A percentile compares a stretch with the other conserved stretches of the same genome.
These are phyloP conservation scores for Gadus macrocephalus DNA, from an alignment of 2,113 vertebrate genomes.

Conservation along the genomic window DNA sequence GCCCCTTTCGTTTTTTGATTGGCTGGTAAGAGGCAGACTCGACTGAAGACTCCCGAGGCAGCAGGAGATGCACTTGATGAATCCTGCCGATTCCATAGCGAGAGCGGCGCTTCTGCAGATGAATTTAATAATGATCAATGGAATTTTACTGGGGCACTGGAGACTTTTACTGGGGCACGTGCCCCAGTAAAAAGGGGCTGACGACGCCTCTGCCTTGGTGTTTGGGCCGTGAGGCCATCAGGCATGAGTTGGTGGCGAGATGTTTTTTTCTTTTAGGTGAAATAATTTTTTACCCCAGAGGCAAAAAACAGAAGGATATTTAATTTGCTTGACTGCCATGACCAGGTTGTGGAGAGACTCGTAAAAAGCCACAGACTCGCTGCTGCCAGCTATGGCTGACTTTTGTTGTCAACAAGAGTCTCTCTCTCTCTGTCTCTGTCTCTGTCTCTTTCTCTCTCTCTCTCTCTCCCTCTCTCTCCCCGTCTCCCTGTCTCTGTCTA, in stretches of 20 bases:
- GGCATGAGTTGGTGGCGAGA: constrained; percentile 21
- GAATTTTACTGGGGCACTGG: too few species aligned
- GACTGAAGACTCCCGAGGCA: too few species aligned
- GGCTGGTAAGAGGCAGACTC: too few species aligned
- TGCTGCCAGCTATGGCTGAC: constrained; percentile 33
- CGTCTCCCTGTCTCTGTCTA: constrained; percentile 3
- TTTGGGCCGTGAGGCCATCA: constrained; percentile 20
- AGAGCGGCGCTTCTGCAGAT: too few species aligned
- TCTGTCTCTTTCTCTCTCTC: too few species aligned
- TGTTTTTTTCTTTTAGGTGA: constrained; percentile 28
- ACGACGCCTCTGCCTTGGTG: too few species aligned
- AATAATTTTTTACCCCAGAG: constrained; percentile 22
- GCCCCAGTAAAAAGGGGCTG: too few species aligned
- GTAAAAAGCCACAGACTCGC: constrained; percentile 43
- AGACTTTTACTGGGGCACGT: too few species aligned
- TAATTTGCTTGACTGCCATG: constrained; percentile 32
- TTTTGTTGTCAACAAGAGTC: constrained; percentile 34
- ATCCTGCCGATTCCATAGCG: too few species aligned
- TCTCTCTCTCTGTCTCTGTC: constrained; percentile 23
- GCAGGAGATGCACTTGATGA: too few species aligned
- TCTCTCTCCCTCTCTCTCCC: constrained; percentile 23
- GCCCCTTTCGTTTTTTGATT: too few species aligned
- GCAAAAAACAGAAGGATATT: constrained; percentile 33
- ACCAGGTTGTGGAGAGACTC: constrained; percentile 17
- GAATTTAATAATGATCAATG: too few species aligned